A percentile compares a stretch with the other conserved stretches of the same genome.
phyloP scores from a whole-genome alignment of 2,113 vertebrate genomes.

The Siphamia tubifer region DNA sequence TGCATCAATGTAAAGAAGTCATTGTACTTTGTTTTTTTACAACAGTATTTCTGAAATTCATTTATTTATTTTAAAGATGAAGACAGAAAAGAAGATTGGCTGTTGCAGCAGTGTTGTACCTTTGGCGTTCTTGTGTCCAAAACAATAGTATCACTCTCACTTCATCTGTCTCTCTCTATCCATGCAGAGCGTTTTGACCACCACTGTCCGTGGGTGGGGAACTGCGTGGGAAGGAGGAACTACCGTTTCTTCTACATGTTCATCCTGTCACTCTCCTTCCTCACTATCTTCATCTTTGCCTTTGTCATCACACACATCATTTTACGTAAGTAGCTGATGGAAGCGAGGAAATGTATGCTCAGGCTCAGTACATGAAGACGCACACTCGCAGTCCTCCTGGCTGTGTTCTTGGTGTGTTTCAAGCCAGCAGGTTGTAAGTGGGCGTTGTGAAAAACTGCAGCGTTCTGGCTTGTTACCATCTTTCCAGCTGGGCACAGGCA shows the following conservation, averaged over 20 bases:
- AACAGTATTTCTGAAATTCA: too few species aligned
- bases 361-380: not conserved
- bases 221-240: slow-evolving; percentile 99
- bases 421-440: slow-evolving; percentile 64
- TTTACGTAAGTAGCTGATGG: slow-evolving; percentile 88
- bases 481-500: slow-evolving; percentile 55
- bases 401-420: slow-evolving; percentile 29
- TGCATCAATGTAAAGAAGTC: too few species aligned
- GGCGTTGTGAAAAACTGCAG: slow-evolving; percentile 54
- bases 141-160: not conserved
- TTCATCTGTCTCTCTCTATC: slow-evolving; percentile 6
- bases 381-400: not conserved
- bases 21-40: too few species aligned
- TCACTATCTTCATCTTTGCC: slow-evolving; percentile 99
- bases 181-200: slow-evolving; percentile 97
- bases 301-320: slow-evolving; percentile 98
- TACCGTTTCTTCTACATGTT: slow-evolving; percentile 99
- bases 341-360: not conserved
- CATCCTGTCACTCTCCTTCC: slow-evolving; percentile 99
- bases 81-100: not conserved
- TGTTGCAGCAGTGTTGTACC: not conserved
- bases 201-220: slow-evolving; percentile 99
- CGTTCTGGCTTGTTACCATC: slow-evolving; percentile 50
- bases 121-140: not conserved
- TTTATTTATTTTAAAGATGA: too few species aligned